Evolutionary conservation across 2,113 vertebrate species (phyloP), one percentile per base, ranked within the genome.

Genomic region (Apodemus speciosus): DNA sequence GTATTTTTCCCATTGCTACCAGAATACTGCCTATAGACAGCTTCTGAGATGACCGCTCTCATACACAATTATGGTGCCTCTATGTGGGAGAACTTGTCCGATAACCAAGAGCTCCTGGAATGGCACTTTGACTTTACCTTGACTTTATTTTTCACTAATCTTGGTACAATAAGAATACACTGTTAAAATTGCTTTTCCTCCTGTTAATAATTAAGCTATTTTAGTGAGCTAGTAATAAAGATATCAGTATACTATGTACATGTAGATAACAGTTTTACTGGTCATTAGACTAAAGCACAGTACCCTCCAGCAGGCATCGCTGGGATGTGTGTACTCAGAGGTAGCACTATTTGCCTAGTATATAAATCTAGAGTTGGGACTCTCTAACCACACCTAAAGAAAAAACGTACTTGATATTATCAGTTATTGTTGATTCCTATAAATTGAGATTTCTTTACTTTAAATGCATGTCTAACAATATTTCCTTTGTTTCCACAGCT

Each of bases 401-500:
- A 62, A 46, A 64, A 21, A 58, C 10, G 51, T 9, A 73, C n/a
- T 77, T 81, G 13, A 23, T 89, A 14, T 85, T 90, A 71, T 27
- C 85, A 79, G 6, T 95, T 88, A 53, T 60, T 93, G 40, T 69
- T 43, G 40, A 27, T 81, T 88, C 5, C 49, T 94, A 76, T 88
- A 40, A 58, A 25, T 69, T 30, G 86, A 92, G 16, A 2, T 89
- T 86, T 38, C 75, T 35, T 91, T 81, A 8, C 86, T 92, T 91
- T 71, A 25, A 77, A 62, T 94, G 1, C 68, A 94, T 69, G 89
- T 91, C 91, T 88, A 81, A 64, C 35, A 62, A 46, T 69, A 23
- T 96, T 95, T 64, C 49, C 7, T 88, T 68, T 58, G 43, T 89
- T 95, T 97, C 97, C 96, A 94, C 98, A 98, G 98, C 93, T 21